Evolutionary conservation across 2,797 vertebrate species (phyloP).

Genomic region (Lacerta bilineata): DNA sequence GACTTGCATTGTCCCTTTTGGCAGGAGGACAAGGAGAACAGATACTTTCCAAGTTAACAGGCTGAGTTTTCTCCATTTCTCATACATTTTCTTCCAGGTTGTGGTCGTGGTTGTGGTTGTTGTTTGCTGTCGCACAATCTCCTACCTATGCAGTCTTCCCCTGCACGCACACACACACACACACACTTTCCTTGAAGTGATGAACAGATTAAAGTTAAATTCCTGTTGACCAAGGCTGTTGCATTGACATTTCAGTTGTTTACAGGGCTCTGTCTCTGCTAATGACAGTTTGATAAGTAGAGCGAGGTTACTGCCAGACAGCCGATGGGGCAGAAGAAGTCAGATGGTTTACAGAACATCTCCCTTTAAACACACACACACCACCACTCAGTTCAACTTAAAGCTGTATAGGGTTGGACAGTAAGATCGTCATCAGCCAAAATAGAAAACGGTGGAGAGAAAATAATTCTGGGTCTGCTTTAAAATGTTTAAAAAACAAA

Average conservation of each 20-base stretch:
- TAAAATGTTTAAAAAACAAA: neutral
- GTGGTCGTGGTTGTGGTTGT: too few relatives aligned
- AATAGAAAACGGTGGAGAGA: neutral
- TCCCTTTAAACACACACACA: constrained; percentile 44
- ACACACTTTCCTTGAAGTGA: constrained; percentile 69
- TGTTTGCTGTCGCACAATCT: neutral
- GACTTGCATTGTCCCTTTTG: too few relatives aligned
- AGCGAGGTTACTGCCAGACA: constrained; percentile 69
- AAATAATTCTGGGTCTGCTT: constrained; percentile 49
- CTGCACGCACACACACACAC: too few relatives aligned
- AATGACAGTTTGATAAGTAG: constrained; percentile 80
- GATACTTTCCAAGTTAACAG: too few relatives aligned
- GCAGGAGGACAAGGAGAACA: too few relatives aligned
- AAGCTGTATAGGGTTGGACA: constrained; percentile 45
- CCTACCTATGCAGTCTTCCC: neutral
- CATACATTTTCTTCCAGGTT: neutral
- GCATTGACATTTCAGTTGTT: constrained; percentile 79
- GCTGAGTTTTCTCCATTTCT: neutral
- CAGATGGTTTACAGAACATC: constrained; percentile 65
- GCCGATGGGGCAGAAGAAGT: constrained; percentile 65
- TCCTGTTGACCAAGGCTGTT: constrained; percentile 76
- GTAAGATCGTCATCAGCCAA: constrained; percentile 39
- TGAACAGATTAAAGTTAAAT: constrained; percentile 79
- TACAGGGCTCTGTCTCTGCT: constrained; percentile 79
- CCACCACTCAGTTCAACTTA: constrained; percentile 67